Evolutionary conservation across 2,888 invertebrate genomes (phyloP), one percentile per base, ranked within the genome.

Genomic region (Diaprepes abbreviatus): DNA sequence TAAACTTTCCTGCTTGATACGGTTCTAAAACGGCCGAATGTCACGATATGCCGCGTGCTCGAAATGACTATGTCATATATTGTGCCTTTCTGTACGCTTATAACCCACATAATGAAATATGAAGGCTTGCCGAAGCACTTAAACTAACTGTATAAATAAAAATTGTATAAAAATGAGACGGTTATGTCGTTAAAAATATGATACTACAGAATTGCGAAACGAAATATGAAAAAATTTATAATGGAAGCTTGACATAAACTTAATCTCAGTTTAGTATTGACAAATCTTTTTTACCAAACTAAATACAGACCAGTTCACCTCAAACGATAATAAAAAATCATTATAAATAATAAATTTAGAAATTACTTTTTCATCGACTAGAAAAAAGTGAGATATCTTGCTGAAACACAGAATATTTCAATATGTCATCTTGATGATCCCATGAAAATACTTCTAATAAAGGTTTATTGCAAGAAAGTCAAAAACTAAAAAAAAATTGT

Each of bases 1-100:
- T 70, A 59, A 60, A 70, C 65, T 66, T 66, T 68, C 45, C 62
- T 38, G 66, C 66, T 66, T 62, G 66, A 70, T 70, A 66, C 70
- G 66, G 57, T 62, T 62, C 62, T 40, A 50, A 62, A 70, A 70
- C 57, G 70, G 66, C 17, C 50, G 62, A 70, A 62, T 70, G 70
- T 70, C 70, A 70, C 70, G 70, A 70, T 62, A 70, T 66, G 66
- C 70, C 60, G 66, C 70, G 70, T 70, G 70, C 62, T 48, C 62
- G 16, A 66, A 65, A 70, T 66, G 70, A 66, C 70, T 70, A 33
- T 70, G 70, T 70, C 70, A 66, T 70, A 66, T 68, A 67, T 68
- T 64, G 14, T 50, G 48, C 48, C 48, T 50, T 50, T 50, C 63
- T 68, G 63, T 68, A 55, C 68, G 68, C 68, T 68, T 62, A 67